Base-by-base conservation (phyloP, 92 coral and sea anemone species). In the Phymanthus crucifer region DNA sequence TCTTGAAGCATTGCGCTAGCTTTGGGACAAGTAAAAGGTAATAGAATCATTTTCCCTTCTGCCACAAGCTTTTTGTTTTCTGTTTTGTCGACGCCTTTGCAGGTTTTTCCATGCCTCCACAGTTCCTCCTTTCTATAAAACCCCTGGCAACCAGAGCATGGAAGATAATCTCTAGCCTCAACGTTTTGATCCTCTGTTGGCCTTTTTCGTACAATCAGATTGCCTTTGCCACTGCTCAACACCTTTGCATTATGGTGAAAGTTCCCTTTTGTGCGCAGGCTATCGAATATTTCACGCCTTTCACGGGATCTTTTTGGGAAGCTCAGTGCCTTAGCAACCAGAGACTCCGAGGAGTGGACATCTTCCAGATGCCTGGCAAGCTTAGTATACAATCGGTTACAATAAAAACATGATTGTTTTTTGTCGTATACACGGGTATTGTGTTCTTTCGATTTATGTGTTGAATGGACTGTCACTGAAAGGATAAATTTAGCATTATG, bases 71-170 rank as follows among this genome's bases (percentile, higher is more conserved):
- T 68, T 2, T 27, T 29, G 17, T 13, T 66, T 14, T 26, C 32
- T 3, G n/a, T 33, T 13, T 66, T 66, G 23, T 24, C 50, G n/a
- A n/a, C n/a, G 7, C 7, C 43, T 38, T 10, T 68, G 40, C 73
- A 68, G 23, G 38, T 23, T 54, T 75, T 75, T 18, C 26, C 80
- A 37, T 75, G 80, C 68, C 80, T 56, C 58, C 64, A 75, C 69
- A 75, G 40, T n/a, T 58, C 80, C n/a, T 52, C 43, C 14, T 52
- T 58, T 6, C 37, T 32, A 14, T 52, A 40, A 52, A 75, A 75
- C n/a, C 80, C 80, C 58, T 47, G 68, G 38, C 80, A 75, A 32
- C 37, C 40, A 26, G 80, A 66, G 43, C 80, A 75, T 12, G 80
- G 29, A n/a, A 75, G 32, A 35, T 13, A 75, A 66, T 52, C 23